These are phyloP conservation scores for Orthonychiurus folsomi DNA, from an alignment of 2,888 invertebrate genomes.

Conservation along the genomic window DNA sequence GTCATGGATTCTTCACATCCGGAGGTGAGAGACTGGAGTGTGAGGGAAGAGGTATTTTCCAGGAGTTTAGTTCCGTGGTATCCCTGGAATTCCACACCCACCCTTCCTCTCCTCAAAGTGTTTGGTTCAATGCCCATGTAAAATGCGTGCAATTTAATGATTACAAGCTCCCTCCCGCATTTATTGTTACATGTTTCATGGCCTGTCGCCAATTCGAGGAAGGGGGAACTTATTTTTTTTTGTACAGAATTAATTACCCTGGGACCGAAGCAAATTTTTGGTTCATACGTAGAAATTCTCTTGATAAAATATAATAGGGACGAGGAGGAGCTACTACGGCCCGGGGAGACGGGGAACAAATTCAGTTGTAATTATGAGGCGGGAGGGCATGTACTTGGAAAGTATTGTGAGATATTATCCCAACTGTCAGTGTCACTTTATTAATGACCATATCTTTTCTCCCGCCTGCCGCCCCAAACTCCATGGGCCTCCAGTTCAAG, in stretches of 20 bases:
- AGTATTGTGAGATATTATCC: conserved; percentile 19
- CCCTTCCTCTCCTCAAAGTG: conserved; percentile 5
- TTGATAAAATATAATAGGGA: no score
- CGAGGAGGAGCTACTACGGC: not conserved
- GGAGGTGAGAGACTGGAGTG: not conserved
- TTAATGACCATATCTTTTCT: conserved; percentile 32
- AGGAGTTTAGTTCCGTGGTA: conserved; percentile 30
- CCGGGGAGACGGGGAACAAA: not conserved
- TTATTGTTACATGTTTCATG: not conserved
- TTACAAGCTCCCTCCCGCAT: not conserved
- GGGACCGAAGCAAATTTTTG: no score
- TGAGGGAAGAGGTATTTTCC: conserved; percentile 16
- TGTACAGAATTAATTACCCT: not conserved
- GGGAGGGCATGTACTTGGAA: not conserved
- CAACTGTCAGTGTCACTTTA: conserved; percentile 33
- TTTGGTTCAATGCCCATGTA: not conserved
- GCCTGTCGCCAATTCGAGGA: not conserved
- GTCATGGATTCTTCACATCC: not conserved
- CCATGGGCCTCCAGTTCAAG: no score
- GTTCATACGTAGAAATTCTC: no score
- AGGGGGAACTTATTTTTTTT: not conserved
- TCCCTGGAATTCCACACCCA: conserved; percentile 34
- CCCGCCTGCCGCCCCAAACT: no score
- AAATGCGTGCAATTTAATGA: not conserved
- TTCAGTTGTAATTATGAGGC: not conserved